These are phyloP conservation scores for Catocala nupta DNA, from an alignment of 2,888 invertebrate genomes.

Conservation along the genomic window DNA sequence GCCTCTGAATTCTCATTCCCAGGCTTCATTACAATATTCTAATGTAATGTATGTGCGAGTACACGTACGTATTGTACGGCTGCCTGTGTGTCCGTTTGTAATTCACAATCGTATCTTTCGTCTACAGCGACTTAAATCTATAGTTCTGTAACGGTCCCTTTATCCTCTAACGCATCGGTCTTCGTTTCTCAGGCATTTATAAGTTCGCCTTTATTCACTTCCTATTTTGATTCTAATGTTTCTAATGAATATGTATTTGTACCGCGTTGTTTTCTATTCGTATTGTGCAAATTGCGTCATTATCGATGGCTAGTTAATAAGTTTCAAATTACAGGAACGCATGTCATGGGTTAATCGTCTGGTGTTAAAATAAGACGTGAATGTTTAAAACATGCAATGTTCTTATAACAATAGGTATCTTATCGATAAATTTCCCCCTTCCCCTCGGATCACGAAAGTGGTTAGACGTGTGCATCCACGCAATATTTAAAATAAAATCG, in stretches of 20 bases:
- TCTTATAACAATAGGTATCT: no score
- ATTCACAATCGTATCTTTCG: slow-evolving; percentile 57
- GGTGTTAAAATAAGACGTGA: no score
- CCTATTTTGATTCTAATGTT: slow-evolving; percentile 21
- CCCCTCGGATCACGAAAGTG: no score
- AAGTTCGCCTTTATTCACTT: slow-evolving; percentile 36
- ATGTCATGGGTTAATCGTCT: no score
- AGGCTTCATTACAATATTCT: slow-evolving; percentile 54
- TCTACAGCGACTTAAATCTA: slow-evolving; percentile 56
- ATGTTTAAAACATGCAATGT: no score
- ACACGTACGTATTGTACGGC: slow-evolving; percentile 45
- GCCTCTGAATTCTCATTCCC: slow-evolving; percentile 52
- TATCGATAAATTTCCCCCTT: no score
- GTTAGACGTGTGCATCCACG: no score
- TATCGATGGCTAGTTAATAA: slow-evolving; percentile 2
- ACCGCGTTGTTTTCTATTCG: slow-evolving; percentile 26
- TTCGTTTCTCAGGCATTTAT: slow-evolving; percentile 45
- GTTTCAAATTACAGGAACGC: no score
- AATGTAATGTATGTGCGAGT: slow-evolving; percentile 41
- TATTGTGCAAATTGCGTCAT: slow-evolving; percentile 24
- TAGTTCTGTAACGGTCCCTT: slow-evolving; percentile 54
- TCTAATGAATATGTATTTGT: slow-evolving; percentile 46
- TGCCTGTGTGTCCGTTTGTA: slow-evolving; percentile 50
- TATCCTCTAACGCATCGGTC: slow-evolving; percentile 51
- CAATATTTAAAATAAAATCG: no score